Evolutionary conservation across 2,888 invertebrate species (phyloP).

Genomic region (Cylloceria caligata): DNA sequence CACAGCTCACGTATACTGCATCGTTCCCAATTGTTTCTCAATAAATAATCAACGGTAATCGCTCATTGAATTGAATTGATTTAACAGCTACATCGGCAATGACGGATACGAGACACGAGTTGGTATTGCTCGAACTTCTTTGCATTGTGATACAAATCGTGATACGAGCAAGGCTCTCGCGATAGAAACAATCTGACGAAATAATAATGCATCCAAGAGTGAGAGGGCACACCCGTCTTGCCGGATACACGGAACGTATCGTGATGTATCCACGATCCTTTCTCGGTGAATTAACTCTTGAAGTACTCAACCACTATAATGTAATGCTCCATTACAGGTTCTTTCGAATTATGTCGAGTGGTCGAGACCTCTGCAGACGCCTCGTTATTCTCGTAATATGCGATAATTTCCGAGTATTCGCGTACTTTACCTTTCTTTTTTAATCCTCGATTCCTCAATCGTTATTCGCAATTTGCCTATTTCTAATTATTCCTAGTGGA

Average conservation of each 20-base stretch:
- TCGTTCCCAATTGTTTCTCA: too few species aligned
- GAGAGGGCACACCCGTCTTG: slow-evolving; percentile 3
- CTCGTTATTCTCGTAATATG: slow-evolving; percentile 45
- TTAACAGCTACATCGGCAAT: too few species aligned
- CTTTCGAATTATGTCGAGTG: slow-evolving; percentile 30
- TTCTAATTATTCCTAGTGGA: slow-evolving; percentile 25
- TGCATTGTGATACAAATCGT: slow-evolving; percentile 35
- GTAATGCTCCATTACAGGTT: too few species aligned
- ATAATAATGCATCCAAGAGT: slow-evolving; percentile 44
- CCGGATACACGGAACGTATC: slow-evolving; percentile 35
- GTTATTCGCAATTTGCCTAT: slow-evolving; percentile 9
- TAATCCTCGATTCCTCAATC: neutral
- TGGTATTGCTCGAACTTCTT: too few species aligned
- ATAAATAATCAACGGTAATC: too few species aligned
- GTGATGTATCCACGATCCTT: slow-evolving; percentile 28
- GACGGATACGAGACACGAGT: too few species aligned
- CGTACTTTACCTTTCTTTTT: neutral
- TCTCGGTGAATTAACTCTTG: slow-evolving; percentile 33
- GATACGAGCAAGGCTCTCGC: slow-evolving; percentile 8
- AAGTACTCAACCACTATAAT: too few species aligned
- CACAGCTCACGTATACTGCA: too few species aligned
- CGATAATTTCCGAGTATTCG: too few species aligned
- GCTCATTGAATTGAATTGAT: too few species aligned
- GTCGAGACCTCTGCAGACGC: slow-evolving; percentile 5
- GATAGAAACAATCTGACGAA: slow-evolving; percentile 52